phyloP scores from a whole-genome alignment of 2,113 vertebrate species.

The Myotis davidii region DNA sequence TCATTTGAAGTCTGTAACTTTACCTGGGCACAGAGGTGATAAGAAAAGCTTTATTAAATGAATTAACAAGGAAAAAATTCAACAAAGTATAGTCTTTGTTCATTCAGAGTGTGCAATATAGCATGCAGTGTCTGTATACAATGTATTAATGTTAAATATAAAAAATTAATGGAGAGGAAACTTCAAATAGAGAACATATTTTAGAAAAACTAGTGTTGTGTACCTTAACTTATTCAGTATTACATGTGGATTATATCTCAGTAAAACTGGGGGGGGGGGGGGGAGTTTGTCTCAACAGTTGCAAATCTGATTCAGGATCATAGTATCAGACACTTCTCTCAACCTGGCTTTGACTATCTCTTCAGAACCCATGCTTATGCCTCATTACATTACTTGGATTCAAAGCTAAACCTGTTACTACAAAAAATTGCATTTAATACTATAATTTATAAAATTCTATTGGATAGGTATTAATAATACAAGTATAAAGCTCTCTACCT shows the following conservation, averaged over 20 bases:
- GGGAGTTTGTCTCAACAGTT: not conserved
- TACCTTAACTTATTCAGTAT: not conserved
- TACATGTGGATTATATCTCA: not conserved
- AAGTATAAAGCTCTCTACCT: not conserved
- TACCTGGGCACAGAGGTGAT: not conserved
- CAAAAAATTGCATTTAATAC: not conserved
- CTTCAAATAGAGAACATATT: not conserved
- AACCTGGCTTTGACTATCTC: not conserved
- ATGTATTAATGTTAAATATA: not conserved
- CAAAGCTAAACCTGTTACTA: not conserved
- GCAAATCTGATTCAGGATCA: not conserved
- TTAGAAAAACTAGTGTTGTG: not conserved
- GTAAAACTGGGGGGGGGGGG: not conserved
- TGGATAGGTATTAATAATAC: not conserved
- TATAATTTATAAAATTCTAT: slow-evolving; percentile 19
- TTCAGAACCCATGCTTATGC: not conserved
- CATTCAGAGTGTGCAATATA: not conserved
- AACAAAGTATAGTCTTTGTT: not conserved
- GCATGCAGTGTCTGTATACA: not conserved
- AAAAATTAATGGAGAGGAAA: not conserved
- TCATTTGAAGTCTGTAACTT: not conserved
- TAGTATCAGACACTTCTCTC: not conserved
- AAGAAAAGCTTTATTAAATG: not conserved
- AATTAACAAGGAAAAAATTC: not conserved
- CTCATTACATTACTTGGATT: not conserved